Percentiles rank a stretch among this genome's conserved stretches.
Conservation (phyloP, 1,140 invertebrate genomes). For the Pseudomyrmex cubaensis region DNA sequence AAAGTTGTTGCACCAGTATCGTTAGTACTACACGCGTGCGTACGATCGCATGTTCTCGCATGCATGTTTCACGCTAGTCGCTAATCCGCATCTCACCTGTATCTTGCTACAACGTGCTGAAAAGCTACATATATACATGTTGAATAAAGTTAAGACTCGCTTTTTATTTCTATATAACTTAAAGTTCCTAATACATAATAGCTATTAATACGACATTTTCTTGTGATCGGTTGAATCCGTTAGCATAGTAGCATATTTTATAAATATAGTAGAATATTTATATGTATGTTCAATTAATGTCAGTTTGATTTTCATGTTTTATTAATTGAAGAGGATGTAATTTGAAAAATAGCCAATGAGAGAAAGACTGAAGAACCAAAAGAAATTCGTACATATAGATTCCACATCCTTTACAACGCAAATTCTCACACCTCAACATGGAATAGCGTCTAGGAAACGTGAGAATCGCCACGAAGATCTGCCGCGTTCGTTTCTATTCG, state of each 20-base stretch:
- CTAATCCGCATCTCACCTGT: slow-evolving; percentile 35
- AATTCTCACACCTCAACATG: slow-evolving; percentile 40
- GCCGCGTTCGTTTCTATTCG: slow-evolving; percentile 38
- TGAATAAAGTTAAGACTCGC: no score
- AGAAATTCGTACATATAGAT: background rate
- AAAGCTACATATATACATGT: slow-evolving; percentile 14
- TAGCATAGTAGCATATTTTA: no score
- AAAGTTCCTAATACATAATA: no score
- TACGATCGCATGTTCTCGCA: background rate
- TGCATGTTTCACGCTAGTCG: slow-evolving; percentile 18
- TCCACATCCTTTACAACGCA: background rate
- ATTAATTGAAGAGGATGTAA: background rate
- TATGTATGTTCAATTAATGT: no score
- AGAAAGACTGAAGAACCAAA: background rate
- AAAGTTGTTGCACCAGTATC: slow-evolving; percentile 74
- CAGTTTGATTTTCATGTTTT: no score
- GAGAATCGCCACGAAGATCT: slow-evolving; percentile 49
- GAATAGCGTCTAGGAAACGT: slow-evolving; percentile 33
- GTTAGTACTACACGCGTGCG: slow-evolving; percentile 62
- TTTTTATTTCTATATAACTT: no score
- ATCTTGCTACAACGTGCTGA: slow-evolving; percentile 23
- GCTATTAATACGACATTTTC: no score
- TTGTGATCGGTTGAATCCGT: no score
- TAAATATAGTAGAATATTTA: no score
- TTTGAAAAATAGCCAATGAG: background rate